Evolutionary conservation across 2,888 invertebrate species (phyloP).

Genomic region (Octonoba sinensis): DNA sequence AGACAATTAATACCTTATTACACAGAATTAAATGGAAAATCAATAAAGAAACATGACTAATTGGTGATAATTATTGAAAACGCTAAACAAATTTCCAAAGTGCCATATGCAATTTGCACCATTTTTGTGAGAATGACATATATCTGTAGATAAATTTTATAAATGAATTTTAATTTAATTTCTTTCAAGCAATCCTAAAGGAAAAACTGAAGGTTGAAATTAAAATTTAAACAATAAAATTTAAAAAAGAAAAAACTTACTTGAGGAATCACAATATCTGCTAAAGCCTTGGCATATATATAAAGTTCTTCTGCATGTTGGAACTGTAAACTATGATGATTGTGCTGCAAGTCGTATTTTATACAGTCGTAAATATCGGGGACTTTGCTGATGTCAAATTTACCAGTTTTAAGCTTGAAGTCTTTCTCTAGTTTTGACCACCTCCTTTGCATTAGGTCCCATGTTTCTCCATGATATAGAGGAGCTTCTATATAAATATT

Average conservation of each 20-base stretch:
- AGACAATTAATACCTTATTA: too few species aligned
- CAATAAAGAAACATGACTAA: too few species aligned
- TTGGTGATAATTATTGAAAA: too few species aligned
- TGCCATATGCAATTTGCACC: too few species aligned
- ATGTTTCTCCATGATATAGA: constrained; percentile 97
- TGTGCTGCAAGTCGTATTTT: constrained; percentile 98
- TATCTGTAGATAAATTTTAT: too few species aligned
- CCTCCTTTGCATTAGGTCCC: constrained; percentile 96
- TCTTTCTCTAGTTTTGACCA: constrained; percentile 99
- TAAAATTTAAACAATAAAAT: not conserved
- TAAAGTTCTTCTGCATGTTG: constrained; percentile 91
- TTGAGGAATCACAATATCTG: constrained; percentile 99
- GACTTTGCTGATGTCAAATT: constrained; percentile 97
- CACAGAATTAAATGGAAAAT: too few species aligned
- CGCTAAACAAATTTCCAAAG: too few species aligned
- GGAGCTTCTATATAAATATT: constrained; percentile 79
- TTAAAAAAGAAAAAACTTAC: constrained; percentile 72
- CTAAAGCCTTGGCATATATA: constrained; percentile 94
- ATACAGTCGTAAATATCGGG: constrained; percentile 99
- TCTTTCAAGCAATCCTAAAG: too few species aligned
- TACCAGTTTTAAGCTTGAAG: constrained; percentile 91
- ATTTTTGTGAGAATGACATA: too few species aligned
- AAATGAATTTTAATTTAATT: too few species aligned
- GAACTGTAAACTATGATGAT: constrained; percentile 93
- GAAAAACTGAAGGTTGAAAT: too few species aligned